phyloP scores from a whole-genome alignment of 2,113 vertebrate species.

The Salminus brasiliensis region DNA sequence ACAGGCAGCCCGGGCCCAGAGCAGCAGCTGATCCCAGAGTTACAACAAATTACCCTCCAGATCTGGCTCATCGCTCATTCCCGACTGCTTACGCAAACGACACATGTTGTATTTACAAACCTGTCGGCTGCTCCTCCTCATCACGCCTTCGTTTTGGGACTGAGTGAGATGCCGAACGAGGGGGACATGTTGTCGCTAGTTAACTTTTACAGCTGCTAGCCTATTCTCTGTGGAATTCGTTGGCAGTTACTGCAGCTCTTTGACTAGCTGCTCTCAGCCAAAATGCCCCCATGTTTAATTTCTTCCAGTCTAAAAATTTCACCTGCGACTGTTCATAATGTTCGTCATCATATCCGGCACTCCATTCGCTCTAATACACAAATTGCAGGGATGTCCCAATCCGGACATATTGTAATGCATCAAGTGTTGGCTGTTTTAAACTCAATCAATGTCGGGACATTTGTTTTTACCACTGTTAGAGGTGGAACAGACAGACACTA shows the following conservation, averaged over 20 bases:
- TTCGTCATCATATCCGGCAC: too few relatives aligned
- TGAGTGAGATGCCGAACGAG: constrained; percentile 12
- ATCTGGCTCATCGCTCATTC: constrained; percentile 37
- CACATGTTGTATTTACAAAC: constrained; percentile 43
- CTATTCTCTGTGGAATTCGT: neutral
- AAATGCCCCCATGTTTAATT: neutral
- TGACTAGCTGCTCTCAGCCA: neutral
- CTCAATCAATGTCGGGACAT: too few relatives aligned
- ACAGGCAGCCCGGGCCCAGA: constrained; percentile 30
- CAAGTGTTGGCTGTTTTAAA: too few relatives aligned
- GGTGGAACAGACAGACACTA: too few relatives aligned
- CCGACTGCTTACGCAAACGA: constrained; percentile 47
- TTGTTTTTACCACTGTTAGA: too few relatives aligned
- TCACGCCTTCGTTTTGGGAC: constrained; percentile 29
- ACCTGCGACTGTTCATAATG: neutral
- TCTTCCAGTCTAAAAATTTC: constrained; percentile 4
- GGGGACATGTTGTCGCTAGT: neutral
- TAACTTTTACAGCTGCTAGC: constrained; percentile 9
- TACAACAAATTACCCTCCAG: constrained; percentile 46
- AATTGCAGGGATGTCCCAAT: too few relatives aligned
- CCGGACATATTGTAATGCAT: too few relatives aligned
- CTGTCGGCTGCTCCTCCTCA: constrained; percentile 37
- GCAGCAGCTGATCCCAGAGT: constrained; percentile 52
- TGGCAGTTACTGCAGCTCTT: neutral
- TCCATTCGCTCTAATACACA: too few relatives aligned